A percentile compares a stretch with the other conserved stretches of the same genome.
Evolutionary conservation across 2,888 invertebrate genomes (phyloP).

Genomic region (Dioctria rufipes): DNA sequence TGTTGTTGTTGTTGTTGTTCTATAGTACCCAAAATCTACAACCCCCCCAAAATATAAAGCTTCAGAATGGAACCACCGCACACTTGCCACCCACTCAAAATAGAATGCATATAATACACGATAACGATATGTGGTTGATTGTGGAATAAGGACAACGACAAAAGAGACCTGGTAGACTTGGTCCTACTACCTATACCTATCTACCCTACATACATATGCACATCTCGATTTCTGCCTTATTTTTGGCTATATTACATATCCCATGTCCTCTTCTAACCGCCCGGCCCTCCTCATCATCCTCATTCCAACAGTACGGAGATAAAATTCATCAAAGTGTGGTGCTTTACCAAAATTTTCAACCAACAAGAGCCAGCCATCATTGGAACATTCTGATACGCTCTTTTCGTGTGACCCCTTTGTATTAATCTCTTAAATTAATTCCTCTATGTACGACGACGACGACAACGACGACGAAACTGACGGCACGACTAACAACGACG

Average conservation of each 20-base stretch:
- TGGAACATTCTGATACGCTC: background rate
- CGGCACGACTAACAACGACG: background rate
- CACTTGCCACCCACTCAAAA: background rate
- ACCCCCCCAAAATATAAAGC: constrained; percentile 3
- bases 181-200: background rate
- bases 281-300: no score
- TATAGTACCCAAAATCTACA: background rate
- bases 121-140: constrained; percentile 40
- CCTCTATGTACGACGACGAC: background rate
- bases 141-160: constrained; percentile 52
- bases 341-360: constrained; percentile 7
- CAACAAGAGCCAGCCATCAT: background rate
- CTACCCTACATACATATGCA: background rate
- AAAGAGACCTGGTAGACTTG: constrained; percentile 7
- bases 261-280: no score
- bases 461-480: background rate
- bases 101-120: constrained; percentile 48
- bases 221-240: background rate
- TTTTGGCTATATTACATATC: no score
- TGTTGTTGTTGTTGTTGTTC: background rate
- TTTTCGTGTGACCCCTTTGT: background rate
- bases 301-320: background rate
- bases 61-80: constrained; percentile 23
- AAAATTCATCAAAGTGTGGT: constrained; percentile 13
- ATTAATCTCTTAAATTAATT: constrained; percentile 7